Evolutionary conservation across 1,140 invertebrate genomes (phyloP).

Genomic region (Onthophagus taurus): DNA sequence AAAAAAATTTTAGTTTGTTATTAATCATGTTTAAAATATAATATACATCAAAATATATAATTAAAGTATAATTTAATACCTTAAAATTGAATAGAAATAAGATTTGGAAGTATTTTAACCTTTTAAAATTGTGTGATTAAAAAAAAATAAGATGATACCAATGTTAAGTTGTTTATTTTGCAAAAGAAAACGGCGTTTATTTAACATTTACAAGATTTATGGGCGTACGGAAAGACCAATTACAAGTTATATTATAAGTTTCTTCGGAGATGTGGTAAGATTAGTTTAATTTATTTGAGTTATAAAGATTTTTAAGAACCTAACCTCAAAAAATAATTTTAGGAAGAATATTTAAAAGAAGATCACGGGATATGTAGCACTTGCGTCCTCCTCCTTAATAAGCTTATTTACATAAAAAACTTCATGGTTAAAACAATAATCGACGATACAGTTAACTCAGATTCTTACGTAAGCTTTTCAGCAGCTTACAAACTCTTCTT

Average conservation of each 20-base stretch:
- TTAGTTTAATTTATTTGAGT: neutral
- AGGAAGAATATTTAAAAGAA: constrained; percentile 1
- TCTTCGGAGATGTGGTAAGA: constrained; percentile 2
- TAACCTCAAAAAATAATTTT: neutral
- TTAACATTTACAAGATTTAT: constrained; percentile 1
- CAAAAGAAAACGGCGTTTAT: constrained; percentile 4
- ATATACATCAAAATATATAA: too few species aligned
- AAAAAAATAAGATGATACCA: neutral
- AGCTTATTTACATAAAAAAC: constrained; percentile 1
- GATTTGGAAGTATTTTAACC: too few species aligned
- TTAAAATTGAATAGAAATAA: too few species aligned
- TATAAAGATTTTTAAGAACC: neutral
- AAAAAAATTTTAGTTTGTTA: too few species aligned
- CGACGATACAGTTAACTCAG: neutral
- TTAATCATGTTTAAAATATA: too few species aligned
- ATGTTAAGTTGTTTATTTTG: constrained; percentile 6
- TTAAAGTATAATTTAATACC: too few species aligned
- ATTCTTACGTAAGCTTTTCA: neutral
- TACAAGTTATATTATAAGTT: constrained; percentile 3
- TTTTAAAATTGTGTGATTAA: neutral
- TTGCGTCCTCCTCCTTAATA: neutral
- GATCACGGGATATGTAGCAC: constrained; percentile 1
- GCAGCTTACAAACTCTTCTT: constrained; percentile 2
- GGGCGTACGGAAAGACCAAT: neutral
- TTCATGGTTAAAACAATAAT: neutral